A percentile compares a stretch with the other conserved stretches of the same genome.
These are phyloP conservation scores for Graptemys geographica DNA, from an alignment of 2,797 vertebrate species.

Conservation along the genomic window DNA sequence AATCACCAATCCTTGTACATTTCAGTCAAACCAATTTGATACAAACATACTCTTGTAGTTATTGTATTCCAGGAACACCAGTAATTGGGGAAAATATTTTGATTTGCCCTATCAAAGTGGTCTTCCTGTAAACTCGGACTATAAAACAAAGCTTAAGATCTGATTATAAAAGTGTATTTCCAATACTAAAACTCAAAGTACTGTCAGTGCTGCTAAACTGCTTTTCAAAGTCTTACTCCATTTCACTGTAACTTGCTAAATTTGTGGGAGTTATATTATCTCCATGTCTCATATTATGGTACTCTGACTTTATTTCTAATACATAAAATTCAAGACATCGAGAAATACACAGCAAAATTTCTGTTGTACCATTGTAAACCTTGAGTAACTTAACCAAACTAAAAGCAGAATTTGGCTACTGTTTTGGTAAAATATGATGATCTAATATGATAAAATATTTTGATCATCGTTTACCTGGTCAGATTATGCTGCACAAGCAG, in stretches of 20 bases:
- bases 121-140: not conserved
- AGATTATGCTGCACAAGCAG: conserved; percentile 82
- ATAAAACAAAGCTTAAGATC: not conserved
- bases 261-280: not conserved
- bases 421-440: not conserved
- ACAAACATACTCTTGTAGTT: not conserved
- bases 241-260: not conserved
- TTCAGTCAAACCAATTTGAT: not conserved
- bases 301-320: not conserved
- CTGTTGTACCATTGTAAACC: not conserved
- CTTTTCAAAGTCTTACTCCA: not conserved
- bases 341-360: not conserved
- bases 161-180: not conserved
- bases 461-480: conserved; percentile 72
- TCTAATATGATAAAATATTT: not conserved
- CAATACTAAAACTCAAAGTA: not conserved
- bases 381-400: not conserved
- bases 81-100: not conserved
- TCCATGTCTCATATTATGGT: not conserved
- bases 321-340: not conserved
- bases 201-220: not conserved
- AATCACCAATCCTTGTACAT: not conserved
- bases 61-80: not conserved
- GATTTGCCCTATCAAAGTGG: not conserved
- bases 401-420: not conserved